phyloP scores from a whole-genome alignment of 2,113 vertebrate genomes.

The Heliornis fulica region DNA sequence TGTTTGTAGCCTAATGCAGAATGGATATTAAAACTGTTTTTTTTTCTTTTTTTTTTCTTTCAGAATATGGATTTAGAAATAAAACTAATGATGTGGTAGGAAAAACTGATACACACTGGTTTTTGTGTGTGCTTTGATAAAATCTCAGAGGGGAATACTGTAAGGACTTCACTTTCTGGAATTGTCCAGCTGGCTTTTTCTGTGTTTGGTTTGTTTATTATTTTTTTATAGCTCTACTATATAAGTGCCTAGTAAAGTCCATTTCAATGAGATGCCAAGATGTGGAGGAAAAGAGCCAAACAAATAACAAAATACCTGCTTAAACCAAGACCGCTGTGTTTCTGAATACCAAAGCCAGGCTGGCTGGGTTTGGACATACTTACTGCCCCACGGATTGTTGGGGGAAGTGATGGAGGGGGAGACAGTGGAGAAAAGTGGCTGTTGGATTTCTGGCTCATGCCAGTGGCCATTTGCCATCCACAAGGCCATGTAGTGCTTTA shows the following conservation, averaged over 20 bases:
- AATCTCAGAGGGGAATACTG: neutral
- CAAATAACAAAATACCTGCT: neutral
- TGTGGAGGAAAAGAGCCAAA: neutral
- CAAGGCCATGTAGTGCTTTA: neutral
- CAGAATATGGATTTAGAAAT: neutral
- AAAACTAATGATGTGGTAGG: neutral
- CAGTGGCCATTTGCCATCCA: neutral
- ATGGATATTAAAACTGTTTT: neutral
- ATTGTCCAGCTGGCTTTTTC: conserved; percentile 2
- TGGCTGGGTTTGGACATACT: neutral
- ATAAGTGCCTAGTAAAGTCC: neutral
- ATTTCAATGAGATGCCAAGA: neutral
- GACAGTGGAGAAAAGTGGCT: fast-evolving
- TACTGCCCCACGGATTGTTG: neutral
- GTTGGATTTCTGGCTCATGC: neutral
- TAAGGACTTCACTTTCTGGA: neutral
- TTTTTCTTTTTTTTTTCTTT: neutral
- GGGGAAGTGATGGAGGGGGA: neutral
- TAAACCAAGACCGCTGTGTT: neutral
- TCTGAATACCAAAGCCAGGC: neutral
- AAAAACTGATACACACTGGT: neutral
- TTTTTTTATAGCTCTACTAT: neutral
- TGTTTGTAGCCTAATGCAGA: neutral
- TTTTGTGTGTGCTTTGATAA: neutral
- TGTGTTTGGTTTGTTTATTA: no score